Evolutionary conservation across 1,140 invertebrate species (phyloP).

Genomic region (Drosophila kikkawai): DNA sequence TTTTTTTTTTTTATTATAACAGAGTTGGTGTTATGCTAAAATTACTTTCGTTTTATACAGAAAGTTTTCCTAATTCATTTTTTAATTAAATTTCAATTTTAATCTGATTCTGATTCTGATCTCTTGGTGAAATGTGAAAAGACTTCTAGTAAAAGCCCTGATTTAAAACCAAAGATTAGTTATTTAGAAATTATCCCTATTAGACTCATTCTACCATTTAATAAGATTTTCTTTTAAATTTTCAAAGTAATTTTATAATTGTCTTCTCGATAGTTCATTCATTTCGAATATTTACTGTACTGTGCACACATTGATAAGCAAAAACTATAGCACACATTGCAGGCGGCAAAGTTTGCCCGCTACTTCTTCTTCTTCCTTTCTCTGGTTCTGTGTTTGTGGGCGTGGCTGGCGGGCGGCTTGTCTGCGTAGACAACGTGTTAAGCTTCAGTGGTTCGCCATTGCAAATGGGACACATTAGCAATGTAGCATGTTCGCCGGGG

Average conservation of each 20-base stretch:
- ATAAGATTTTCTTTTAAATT: not conserved
- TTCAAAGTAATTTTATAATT: not conserved
- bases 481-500: constrained; percentile 56
- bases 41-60: no score
- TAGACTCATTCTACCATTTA: not conserved
- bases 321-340: constrained; percentile 71
- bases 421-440: constrained; percentile 82
- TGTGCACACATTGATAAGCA: constrained; percentile 43
- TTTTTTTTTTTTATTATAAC: not conserved
- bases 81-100: no score
- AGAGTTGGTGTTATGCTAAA: no score
- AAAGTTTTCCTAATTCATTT: no score
- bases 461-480: constrained; percentile 82
- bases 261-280: not conserved
- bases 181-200: not conserved
- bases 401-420: constrained; percentile 53
- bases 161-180: no score
- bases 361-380: constrained; percentile 25
- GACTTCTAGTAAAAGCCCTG: no score
- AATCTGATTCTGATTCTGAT: no score
- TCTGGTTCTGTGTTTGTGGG: constrained; percentile 18
- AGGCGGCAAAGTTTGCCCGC: constrained; percentile 55
- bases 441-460: constrained; percentile 80
- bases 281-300: not conserved
- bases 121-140: not conserved